Evolutionary conservation across 1,140 invertebrate species (phyloP).

Genomic region (Drosophila subpulchrella): DNA sequence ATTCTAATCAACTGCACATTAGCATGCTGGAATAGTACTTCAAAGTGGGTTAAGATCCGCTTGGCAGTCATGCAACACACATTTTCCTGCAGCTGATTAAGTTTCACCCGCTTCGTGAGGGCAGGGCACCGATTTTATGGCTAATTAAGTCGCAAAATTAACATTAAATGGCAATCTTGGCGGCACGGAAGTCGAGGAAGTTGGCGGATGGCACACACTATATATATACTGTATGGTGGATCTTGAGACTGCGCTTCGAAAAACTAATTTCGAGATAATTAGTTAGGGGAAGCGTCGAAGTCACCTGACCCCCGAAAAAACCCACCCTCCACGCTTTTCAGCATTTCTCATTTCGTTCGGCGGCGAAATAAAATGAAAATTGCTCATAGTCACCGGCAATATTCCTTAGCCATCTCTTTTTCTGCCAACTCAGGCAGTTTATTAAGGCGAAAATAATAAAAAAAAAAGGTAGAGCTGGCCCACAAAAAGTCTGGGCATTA

Average conservation of each 20-base stretch:
- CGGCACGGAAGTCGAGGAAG: slow-evolving; percentile 53
- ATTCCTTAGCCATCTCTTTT: slow-evolving; percentile 58
- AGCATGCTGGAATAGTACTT: slow-evolving; percentile 61
- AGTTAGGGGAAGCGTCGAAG: slow-evolving; percentile 38
- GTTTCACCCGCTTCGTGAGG: slow-evolving; percentile 33
- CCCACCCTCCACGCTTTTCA: slow-evolving; percentile 34
- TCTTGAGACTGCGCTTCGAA: slow-evolving; percentile 29
- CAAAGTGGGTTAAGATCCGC: slow-evolving; percentile 41
- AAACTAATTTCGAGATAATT: slow-evolving; percentile 70
- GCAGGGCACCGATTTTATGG: slow-evolving; percentile 60
- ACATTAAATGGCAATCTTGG: slow-evolving; percentile 76
- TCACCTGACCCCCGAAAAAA: slow-evolving; percentile 1
- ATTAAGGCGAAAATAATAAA: slow-evolving; percentile 65
- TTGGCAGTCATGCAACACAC: slow-evolving; percentile 36
- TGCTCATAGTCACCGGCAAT: slow-evolving; percentile 52
- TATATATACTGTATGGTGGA: slow-evolving; percentile 14
- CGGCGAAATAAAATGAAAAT: slow-evolving; percentile 44
- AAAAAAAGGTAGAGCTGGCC: slow-evolving; percentile 24
- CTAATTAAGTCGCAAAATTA: slow-evolving; percentile 80
- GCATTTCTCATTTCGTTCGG: slow-evolving; percentile 47
- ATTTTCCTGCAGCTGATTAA: slow-evolving; percentile 64
- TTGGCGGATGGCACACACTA: slow-evolving; percentile 13
- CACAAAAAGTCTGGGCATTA: slow-evolving; percentile 30
- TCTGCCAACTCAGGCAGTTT: slow-evolving; percentile 67
- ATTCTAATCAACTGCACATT: slow-evolving; percentile 81